Base-by-base conservation (phyloP, 2,888 invertebrate species). In the Malthinus seriepunctatus region DNA sequence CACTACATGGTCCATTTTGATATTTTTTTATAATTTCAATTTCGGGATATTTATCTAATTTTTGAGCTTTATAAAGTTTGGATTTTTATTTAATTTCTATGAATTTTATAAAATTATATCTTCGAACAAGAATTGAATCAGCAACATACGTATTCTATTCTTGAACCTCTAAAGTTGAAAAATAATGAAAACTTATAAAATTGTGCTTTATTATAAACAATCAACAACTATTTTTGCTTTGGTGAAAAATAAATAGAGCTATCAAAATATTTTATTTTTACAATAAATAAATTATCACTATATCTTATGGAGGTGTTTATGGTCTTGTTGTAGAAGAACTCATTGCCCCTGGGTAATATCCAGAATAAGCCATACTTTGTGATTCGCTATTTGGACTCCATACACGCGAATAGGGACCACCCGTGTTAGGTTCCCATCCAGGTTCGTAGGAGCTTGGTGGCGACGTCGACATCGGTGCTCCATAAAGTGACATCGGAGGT, bases 391-490 rank as follows among this genome's bases (percentile, higher is more conserved):
- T 76, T 51, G 72, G 76, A 69, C 88, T 88, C 89, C 91, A 92
- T 1, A 89, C 86, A 65, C 92, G 83, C 45, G 91, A 85, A 77
- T 92, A 92, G 1, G 91, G 91, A 7, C 90, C 90, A 48, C 87
- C 85, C 53, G 86, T 84, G 71, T 83, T 87, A 64, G 84, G 80
- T 72, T 89, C 88, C 88, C 89, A 89, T 65, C 86, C 84, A 6
- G 86, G 85, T 66, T 84, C 84, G 82, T 91, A 91, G 2, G 90
- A 88, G 70, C 88, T 89, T 61, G 86, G 83, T 32, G 89, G 86
- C 12, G 83, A 77, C 32, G 87, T 82, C 32, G 80, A 74, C 44
- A 85, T 81, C 42, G 90, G 89, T 47, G 86, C 85, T 44, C 90
- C 90, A 74, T 91, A 91, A 61, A 87, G 82, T 8, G 85, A 78